Evolutionary conservation across 2,797 vertebrate genomes (phyloP).

Genomic region (Dipus sagitta): DNA sequence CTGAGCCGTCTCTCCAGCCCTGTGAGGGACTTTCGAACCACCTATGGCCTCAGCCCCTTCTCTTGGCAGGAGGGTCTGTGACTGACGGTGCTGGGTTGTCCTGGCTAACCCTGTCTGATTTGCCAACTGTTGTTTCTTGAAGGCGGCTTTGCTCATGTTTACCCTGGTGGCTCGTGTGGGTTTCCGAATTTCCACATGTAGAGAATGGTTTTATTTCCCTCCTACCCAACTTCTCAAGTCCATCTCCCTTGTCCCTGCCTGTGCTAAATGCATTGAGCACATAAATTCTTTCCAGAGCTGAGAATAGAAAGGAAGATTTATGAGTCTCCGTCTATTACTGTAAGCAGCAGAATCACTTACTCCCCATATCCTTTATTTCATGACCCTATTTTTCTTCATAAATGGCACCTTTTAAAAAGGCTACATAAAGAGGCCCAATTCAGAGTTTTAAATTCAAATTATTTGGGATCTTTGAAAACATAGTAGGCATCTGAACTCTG

Average conservation of each 20-base stretch:
- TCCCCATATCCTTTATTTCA: slow-evolving; percentile 44
- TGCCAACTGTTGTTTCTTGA: background rate
- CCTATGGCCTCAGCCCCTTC: background rate
- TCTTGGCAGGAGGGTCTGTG: background rate
- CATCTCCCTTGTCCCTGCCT: background rate
- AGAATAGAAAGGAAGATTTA: slow-evolving; percentile 63
- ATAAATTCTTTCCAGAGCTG: slow-evolving; percentile 50
- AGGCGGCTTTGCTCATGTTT: background rate
- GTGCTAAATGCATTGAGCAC: background rate
- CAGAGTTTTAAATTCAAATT: slow-evolving; percentile 76
- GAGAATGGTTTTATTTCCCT: background rate
- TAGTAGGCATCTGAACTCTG: slow-evolving; percentile 59
- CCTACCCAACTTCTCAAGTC: background rate
- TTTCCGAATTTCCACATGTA: background rate
- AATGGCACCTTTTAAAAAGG: slow-evolving; percentile 66
- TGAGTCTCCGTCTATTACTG: slow-evolving; percentile 48
- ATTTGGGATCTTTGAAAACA: slow-evolving; percentile 68
- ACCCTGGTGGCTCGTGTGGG: background rate
- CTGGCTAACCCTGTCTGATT: background rate
- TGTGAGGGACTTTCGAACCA: too few species aligned
- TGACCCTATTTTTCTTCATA: slow-evolving; percentile 66
- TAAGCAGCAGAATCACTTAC: slow-evolving; percentile 53
- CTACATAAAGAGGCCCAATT: slow-evolving; percentile 72
- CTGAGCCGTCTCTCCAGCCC: too few species aligned
- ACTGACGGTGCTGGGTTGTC: background rate